Evolutionary conservation across 2,888 invertebrate species (phyloP).

Genomic region (Leptura quadrifasciata): DNA sequence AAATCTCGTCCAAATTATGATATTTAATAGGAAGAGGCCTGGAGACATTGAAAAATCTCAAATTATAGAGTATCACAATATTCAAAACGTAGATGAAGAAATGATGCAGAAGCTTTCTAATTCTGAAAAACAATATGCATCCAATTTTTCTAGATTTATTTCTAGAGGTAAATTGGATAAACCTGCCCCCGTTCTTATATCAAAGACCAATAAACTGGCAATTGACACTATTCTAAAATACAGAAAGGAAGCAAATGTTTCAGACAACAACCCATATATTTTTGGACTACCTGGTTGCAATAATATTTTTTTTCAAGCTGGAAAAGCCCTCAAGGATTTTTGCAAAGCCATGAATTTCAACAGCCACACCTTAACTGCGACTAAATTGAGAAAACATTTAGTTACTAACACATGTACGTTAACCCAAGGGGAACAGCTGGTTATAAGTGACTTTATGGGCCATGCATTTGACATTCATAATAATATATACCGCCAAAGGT

Average conservation of each 20-base stretch:
- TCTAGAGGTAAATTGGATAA: slow-evolving; percentile 30
- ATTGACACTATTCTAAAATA: not conserved
- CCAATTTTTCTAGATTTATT: slow-evolving; percentile 30
- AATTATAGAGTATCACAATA: slow-evolving; percentile 19
- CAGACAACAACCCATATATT: not conserved
- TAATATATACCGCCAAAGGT: slow-evolving; percentile 18
- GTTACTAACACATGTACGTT: no score
- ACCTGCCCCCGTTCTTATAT: slow-evolving; percentile 29
- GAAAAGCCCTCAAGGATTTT: no score
- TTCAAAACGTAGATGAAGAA: not conserved
- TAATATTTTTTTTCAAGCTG: not conserved
- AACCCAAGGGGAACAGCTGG: slow-evolving; percentile 2
- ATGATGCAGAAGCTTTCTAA: slow-evolving; percentile 13
- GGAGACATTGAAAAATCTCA: slow-evolving; percentile 13
- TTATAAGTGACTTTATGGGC: slow-evolving; percentile 18
- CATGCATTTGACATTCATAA: slow-evolving; percentile 29
- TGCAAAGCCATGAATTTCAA: no score
- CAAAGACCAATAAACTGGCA: not conserved
- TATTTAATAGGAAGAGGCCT: slow-evolving; percentile 28
- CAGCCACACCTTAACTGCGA: no score
- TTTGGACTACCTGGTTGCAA: not conserved
- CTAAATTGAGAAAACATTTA: no score
- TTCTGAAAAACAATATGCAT: slow-evolving; percentile 8
- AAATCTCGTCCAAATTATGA: slow-evolving; percentile 18
- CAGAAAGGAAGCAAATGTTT: slow-evolving; percentile 6